Evolutionary conservation across 2,797 vertebrate species (phyloP), one percentile per base, ranked within the genome.

Genomic region (Psittacula derbiana): DNA sequence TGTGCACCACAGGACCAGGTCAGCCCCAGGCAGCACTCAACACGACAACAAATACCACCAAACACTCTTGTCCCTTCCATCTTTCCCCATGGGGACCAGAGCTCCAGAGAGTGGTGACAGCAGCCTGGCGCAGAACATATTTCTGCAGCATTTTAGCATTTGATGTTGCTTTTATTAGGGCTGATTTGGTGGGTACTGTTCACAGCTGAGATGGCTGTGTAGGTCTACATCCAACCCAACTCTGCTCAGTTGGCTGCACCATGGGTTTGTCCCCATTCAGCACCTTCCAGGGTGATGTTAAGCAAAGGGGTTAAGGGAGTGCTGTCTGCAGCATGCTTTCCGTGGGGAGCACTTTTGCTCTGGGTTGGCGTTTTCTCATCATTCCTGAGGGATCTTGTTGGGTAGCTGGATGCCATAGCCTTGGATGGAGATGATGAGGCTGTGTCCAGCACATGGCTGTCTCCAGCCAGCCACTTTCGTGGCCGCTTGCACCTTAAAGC

Each of bases 1-100:
- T 3, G 1, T 4, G 33, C 25, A 50, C n/a, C 44, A 25, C 1
- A 1, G 61, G 79, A n/a, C 24, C 0, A 5, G 12, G 10, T 25
- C 23, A 78, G 44, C 21, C 60, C 31, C 79, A 30, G 28, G 28
- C 31, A 18, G 25, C 1, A 12, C 57, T 70, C 49, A 11, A 46
- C 41, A 73, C 1, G 5, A 64, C 0, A 2, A 38, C n/a, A 40
- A 67, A 70, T n/a, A 3, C n/a, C 80, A 24, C 25, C 24, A 23
- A 78, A 36, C 21, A 2, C 38, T 90, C 28, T 10, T 20, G 16
- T 71, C 31, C 16, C 31, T 40, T 79, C 61, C 40, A 15, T 24
- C 18, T 38, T 25, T 81, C 81, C 46, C 65, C 20, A 3, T 0
- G 21, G 72, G 78, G 44, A 79, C 23, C 3, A 2, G 44, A 74